Evolutionary conservation across 2,888 invertebrate genomes (phyloP).

Genomic region (Brachypalpus laphriformis): DNA sequence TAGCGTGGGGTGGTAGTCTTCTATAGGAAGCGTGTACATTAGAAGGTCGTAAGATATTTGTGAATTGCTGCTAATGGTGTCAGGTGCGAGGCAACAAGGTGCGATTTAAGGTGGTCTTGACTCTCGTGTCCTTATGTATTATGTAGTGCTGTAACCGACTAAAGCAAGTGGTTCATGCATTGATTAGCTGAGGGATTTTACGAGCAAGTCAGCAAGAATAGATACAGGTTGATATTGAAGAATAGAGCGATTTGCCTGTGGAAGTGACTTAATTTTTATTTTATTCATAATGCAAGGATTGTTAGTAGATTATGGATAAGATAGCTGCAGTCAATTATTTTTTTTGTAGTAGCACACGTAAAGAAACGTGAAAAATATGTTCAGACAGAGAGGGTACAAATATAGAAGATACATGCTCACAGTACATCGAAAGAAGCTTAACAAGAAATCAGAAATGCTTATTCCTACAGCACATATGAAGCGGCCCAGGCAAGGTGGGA

Average conservation of each 20-base stretch:
- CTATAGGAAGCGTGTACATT: conserved; percentile 21
- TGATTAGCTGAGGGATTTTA: not conserved
- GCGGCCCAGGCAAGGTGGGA: no score
- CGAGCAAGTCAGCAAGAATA: conserved; percentile 1
- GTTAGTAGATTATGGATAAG: no score
- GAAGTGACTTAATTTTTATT: not conserved
- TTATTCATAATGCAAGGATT: no score
- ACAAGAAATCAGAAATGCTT: no score
- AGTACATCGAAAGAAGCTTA: no score
- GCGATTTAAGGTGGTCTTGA: conserved; percentile 21
- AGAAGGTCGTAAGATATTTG: conserved; percentile 59
- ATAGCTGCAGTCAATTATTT: no score
- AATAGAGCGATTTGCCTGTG: not conserved
- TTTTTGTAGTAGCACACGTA: no score
- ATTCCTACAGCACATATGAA: no score
- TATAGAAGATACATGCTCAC: no score
- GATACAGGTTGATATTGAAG: not conserved
- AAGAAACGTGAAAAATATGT: no score
- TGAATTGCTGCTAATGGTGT: conserved; percentile 57
- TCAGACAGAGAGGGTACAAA: no score
- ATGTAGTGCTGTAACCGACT: not conserved
- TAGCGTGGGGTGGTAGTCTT: not conserved
- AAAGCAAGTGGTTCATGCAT: conserved; percentile 2
- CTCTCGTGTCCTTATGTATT: conserved; percentile 7
- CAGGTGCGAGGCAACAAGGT: conserved; percentile 49